A percentile compares a stretch with the other conserved stretches of the same genome.
These are phyloP conservation scores for Micropoecilia bifurca DNA, from an alignment of 2,797 vertebrate genomes.

Conservation along the genomic window DNA sequence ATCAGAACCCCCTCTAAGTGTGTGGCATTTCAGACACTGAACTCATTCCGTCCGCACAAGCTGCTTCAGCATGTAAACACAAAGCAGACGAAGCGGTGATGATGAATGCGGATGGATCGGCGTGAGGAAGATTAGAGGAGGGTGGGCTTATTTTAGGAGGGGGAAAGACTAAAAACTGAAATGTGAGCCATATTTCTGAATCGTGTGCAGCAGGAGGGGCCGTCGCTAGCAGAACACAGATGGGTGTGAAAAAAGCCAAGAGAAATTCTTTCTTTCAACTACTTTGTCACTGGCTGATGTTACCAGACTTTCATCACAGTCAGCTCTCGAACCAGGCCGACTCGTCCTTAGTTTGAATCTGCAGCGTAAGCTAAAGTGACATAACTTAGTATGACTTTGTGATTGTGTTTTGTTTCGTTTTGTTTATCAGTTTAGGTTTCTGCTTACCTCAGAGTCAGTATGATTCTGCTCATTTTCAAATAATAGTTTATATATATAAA, in stretches of 20 bases:
- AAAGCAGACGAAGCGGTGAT: conserved; percentile 27
- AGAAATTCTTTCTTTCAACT: conserved; percentile 44
- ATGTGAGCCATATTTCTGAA: conserved; percentile 57
- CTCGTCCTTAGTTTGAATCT: conserved; percentile 5
- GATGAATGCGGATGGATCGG: conserved; percentile 57
- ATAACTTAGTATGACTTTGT: neutral
- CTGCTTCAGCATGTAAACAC: conserved; percentile 54
- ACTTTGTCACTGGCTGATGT: neutral
- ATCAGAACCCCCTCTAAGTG: conserved; percentile 61
- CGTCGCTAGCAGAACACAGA: conserved; percentile 38
- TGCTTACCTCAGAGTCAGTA: neutral
- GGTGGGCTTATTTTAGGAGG: conserved; percentile 10
- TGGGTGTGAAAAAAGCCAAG: conserved; percentile 42
- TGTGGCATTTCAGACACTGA: conserved; percentile 18
- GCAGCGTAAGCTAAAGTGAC: conserved; percentile 20
- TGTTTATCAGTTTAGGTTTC: neutral
- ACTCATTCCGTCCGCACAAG: conserved; percentile 9
- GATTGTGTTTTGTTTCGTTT: neutral
- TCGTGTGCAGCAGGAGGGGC: conserved; percentile 53
- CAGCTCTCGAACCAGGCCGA: conserved; percentile 28
- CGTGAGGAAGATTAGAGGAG: conserved; percentile 29
- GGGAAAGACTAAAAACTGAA: conserved; percentile 38
- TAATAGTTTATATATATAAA: neutral
- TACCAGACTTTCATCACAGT: neutral
- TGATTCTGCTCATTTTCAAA: neutral